Percentiles rank a stretch among this genome's conserved stretches.
These are phyloP conservation scores for Acrocyrtus sp. DNA, from an alignment of 2,888 invertebrate species.

Conservation along the genomic window DNA sequence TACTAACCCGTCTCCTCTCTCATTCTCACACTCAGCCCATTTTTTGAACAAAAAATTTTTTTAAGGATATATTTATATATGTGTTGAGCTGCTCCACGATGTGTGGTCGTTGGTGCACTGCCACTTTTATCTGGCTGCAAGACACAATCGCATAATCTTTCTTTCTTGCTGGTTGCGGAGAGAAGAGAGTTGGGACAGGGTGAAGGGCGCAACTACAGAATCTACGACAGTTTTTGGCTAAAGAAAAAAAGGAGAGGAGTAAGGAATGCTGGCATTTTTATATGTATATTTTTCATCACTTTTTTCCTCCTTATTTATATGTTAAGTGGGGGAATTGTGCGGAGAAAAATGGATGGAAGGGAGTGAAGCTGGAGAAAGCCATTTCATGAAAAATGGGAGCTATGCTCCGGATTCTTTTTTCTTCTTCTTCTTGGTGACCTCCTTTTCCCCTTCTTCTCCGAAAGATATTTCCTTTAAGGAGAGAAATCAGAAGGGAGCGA, in stretches of 20 bases:
- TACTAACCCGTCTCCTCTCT: not conserved
- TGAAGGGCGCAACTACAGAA: conserved; percentile 20
- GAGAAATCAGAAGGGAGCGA: no score
- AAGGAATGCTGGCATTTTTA: not conserved
- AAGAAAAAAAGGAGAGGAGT: not conserved
- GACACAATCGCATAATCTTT: conserved; percentile 9
- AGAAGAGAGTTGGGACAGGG: conserved; percentile 12
- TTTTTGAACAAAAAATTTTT: conserved; percentile 5
- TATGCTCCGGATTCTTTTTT: no score
- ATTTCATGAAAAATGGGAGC: no score
- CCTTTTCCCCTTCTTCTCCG: no score
- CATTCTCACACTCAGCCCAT: not conserved
- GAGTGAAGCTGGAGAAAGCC: no score
- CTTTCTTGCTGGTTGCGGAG: no score
- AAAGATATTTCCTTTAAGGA: no score
- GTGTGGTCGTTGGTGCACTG: conserved; percentile 42
- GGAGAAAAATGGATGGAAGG: no score
- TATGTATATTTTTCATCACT: conserved; percentile 10
- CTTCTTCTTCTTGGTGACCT: no score
- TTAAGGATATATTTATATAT: conserved; percentile 7
- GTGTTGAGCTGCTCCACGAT: no score
- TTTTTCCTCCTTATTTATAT: no score
- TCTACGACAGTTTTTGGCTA: not conserved
- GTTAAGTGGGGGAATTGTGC: no score
- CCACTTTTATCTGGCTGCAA: conserved; percentile 41